Percentiles rank a stretch among this genome's conserved stretches.
Evolutionary conservation across 2,797 vertebrate species (phyloP).

Genomic region (Myoxocephalus aenaeus): DNA sequence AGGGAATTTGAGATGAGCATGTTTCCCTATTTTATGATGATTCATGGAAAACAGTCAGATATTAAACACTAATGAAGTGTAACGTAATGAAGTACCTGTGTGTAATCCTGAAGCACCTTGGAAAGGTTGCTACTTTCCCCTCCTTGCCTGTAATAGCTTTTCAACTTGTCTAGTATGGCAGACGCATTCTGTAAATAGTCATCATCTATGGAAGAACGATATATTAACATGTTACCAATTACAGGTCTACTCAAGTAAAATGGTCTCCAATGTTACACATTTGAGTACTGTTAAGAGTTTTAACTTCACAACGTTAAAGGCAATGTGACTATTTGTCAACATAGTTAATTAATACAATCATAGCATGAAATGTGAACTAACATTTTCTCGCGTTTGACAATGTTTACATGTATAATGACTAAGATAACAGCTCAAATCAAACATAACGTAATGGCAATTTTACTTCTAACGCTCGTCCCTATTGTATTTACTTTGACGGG

Average conservation of each 20-base stretch:
- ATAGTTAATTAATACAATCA: neutral
- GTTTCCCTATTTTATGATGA: neutral
- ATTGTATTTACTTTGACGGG: neutral
- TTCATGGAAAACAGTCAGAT: neutral
- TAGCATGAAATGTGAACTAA: neutral
- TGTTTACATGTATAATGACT: neutral
- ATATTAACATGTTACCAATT: conserved; percentile 38
- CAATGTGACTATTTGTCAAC: neutral
- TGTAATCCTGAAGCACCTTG: conserved; percentile 90
- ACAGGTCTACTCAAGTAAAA: too few relatives aligned
- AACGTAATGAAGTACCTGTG: conserved; percentile 87
- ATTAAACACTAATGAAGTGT: neutral
- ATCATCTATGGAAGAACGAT: conserved; percentile 84
- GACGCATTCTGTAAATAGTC: conserved; percentile 93
- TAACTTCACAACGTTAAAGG: neutral
- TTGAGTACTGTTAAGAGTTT: neutral
- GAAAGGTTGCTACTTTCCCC: conserved; percentile 87
- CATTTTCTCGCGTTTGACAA: neutral
- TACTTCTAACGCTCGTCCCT: neutral
- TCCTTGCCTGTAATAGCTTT: conserved; percentile 87
- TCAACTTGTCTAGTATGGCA: conserved; percentile 89
- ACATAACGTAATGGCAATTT: neutral
- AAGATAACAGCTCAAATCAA: neutral
- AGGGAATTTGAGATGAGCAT: accelerated
- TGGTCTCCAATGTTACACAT: too few relatives aligned